These are phyloP conservation scores for Pogonomyrmex californicus DNA, from an alignment of 1,140 invertebrate genomes.

Conservation along the genomic window DNA sequence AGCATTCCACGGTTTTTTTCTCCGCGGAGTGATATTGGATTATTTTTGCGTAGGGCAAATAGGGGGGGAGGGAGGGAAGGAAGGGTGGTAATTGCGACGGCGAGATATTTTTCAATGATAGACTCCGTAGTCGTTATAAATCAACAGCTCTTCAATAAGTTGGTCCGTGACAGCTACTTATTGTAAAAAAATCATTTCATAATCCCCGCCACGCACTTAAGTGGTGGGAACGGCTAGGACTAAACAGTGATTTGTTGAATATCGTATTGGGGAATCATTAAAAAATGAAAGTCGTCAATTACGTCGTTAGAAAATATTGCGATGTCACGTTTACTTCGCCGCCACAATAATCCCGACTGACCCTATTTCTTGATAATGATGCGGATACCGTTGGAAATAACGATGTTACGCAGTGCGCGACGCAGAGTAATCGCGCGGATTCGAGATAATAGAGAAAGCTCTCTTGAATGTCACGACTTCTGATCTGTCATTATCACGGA, in stretches of 20 bases:
- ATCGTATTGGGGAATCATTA: background rate
- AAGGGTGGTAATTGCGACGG: background rate
- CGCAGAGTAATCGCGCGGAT: background rate
- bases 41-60: background rate
- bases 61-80: no score
- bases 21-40: background rate
- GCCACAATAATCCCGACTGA: background rate
- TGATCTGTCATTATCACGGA: slow-evolving; percentile 29
- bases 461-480: slow-evolving; percentile 14
- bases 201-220: background rate
- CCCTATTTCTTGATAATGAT: slow-evolving; percentile 18
- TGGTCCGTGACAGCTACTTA: background rate
- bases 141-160: background rate
- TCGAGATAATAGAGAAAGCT: background rate
- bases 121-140: background rate
- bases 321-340: background rate
- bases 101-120: background rate
- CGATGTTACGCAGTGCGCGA: background rate
- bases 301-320: background rate
- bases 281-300: background rate
- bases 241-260: background rate
- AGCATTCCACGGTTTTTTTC: background rate
- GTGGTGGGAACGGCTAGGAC: background rate
- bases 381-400: slow-evolving; percentile 5
- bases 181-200: background rate